Evolutionary conservation across 2,888 invertebrate species (phyloP), one percentile per base, ranked within the genome.

Genomic region (Prostheceraeus crozeri): DNA sequence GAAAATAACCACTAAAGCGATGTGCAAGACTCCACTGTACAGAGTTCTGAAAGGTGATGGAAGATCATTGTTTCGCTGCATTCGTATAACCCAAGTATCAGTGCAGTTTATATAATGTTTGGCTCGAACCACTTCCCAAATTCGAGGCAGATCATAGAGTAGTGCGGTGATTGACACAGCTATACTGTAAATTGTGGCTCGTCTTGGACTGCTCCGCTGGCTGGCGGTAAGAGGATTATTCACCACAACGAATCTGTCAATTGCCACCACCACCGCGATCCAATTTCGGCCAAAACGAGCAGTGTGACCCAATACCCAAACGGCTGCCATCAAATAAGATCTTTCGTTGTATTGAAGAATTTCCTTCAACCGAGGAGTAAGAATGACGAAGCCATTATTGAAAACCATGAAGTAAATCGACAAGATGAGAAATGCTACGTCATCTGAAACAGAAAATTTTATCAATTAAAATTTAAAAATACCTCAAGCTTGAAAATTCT

Each of bases 261-360:
- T 28, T 14, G 58, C 58, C 2, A 58, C 58, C 11, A 56, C 55
- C 23, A 58, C 54, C 4, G 55, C 55, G n/a, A 58, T 60, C 58
- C 58, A 58, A n/a, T 58, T 58, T 11, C 58, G 56, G 21, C 54
- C 58, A 21, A 27, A 31, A 2, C 58, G 3, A 11, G 58, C 30
- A n/a, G 35, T 57, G 21, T 52, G 57, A 1, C 58, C 58, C 1
- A 58, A 35, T 16, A 27, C 57, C 58, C 58, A 58, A 23, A 16
- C 23, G n/a, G 27, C 14, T 8, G 58, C 30, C 8, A 28, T 6
- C 14, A 55, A 4, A 36, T 33, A 54, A 36, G 25, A 14, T 23
- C 16, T 21, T 14, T 21, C 52, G 19, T 4, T 6, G 6, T n/a
- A 4, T 3, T 6, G 11, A 10, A 52, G 56, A 14, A n/a, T 11